Percentiles rank a stretch among this genome's conserved stretches.
Conservation (phyloP, 2,113 vertebrate genomes). For the Amazona guildingii region DNA sequence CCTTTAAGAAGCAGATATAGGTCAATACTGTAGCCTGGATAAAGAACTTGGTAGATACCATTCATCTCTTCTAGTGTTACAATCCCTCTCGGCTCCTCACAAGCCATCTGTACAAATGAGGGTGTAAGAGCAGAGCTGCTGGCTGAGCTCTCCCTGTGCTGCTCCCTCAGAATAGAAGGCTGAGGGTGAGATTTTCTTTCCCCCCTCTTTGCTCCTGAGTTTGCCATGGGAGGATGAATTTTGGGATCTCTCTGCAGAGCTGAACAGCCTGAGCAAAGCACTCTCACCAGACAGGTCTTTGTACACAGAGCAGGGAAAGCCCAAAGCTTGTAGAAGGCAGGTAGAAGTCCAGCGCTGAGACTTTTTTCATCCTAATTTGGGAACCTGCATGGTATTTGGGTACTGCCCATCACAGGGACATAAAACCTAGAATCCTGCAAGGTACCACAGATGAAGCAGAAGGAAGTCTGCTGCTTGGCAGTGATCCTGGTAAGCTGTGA, state of each 20-base stretch:
- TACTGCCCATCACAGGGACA: neutral
- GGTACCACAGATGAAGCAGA: neutral
- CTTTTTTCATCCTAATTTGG: neutral
- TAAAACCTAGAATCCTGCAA: neutral
- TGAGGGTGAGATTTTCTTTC: neutral
- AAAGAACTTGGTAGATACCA: slow-evolving; percentile 5
- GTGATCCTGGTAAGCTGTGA: neutral
- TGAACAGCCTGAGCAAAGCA: neutral
- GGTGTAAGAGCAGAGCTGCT: neutral
- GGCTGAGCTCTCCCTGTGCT: neutral
- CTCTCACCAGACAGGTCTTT: neutral
- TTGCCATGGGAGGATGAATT: neutral
- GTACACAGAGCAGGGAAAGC: neutral
- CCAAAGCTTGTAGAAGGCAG: neutral
- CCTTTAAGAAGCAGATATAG: slow-evolving; percentile 60
- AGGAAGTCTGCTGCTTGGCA: neutral
- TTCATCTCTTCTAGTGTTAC: neutral
- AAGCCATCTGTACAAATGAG: neutral
- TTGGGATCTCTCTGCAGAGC: neutral
- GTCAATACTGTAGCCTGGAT: slow-evolving; percentile 26
- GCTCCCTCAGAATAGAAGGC: neutral
- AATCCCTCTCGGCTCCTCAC: neutral
- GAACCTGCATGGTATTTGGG: neutral
- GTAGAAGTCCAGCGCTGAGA: neutral
- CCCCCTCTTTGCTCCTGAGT: neutral